A percentile compares a stretch with the other conserved stretches of the same genome.
phyloP scores from a whole-genome alignment of 2,113 vertebrate species.

The Sterrhoptilus dennistouni region DNA sequence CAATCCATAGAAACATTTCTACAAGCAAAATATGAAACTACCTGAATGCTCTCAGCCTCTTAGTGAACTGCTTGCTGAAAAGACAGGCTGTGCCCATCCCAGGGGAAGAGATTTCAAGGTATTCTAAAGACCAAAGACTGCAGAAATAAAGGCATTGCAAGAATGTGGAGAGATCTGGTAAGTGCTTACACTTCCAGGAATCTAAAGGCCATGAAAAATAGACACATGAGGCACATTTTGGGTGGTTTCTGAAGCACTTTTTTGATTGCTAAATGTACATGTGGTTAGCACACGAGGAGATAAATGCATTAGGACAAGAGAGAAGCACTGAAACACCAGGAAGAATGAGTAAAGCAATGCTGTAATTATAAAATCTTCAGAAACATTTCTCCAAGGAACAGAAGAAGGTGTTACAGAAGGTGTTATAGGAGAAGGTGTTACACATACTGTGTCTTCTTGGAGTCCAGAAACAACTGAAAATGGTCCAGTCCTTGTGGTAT shows the following conservation, averaged over 20 bases:
- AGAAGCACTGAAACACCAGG: background rate
- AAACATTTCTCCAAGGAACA: background rate
- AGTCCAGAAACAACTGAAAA: background rate
- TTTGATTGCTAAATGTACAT: background rate
- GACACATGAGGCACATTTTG: background rate
- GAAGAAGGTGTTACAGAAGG: background rate
- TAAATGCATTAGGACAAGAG: background rate
- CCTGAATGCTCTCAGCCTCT: background rate
- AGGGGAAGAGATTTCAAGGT: background rate
- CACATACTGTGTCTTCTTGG: background rate
- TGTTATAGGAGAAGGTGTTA: background rate
- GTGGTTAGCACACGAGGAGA: background rate
- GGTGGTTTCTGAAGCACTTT: background rate
- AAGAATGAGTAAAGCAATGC: background rate
- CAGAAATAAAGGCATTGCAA: background rate
- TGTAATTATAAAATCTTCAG: background rate
- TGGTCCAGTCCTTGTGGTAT: rapidly evolving
- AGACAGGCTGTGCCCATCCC: background rate
- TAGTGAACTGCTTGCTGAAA: background rate
- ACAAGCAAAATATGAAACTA: background rate
- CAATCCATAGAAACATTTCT: background rate
- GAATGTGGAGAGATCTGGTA: background rate
- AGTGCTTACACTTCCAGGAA: background rate
- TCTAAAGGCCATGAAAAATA: background rate
- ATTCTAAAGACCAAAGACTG: background rate